Evolutionary conservation across 2,888 invertebrate genomes (phyloP).

Genomic region (Kryphioiulus occultus): DNA sequence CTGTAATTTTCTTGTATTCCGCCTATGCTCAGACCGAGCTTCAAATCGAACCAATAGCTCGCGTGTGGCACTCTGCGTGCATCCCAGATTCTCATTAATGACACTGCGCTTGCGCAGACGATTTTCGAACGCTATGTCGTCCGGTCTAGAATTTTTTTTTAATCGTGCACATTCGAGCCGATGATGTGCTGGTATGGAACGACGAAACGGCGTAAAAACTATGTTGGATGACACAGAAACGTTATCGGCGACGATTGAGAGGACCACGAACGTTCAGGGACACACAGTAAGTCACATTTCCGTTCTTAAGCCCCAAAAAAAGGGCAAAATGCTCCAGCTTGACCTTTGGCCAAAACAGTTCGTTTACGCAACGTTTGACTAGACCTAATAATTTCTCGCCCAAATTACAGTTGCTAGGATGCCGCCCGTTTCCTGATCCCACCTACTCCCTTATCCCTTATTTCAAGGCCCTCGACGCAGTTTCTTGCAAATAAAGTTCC

Average conservation of each 20-base stretch:
- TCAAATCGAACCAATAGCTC: background rate
- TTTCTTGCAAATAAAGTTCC: background rate
- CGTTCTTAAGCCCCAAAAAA: background rate
- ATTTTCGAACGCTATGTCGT: background rate
- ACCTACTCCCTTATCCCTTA: background rate
- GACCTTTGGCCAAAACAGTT: background rate
- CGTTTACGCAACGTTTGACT: background rate
- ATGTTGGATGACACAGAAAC: slow-evolving; percentile 15
- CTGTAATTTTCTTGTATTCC: too few relatives aligned
- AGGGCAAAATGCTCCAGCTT: background rate
- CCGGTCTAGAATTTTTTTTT: background rate
- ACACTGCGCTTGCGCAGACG: background rate
- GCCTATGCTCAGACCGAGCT: background rate
- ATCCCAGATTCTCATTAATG: background rate
- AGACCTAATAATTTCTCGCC: background rate
- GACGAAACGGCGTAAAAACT: background rate
- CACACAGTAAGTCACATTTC: background rate
- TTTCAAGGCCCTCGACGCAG: background rate
- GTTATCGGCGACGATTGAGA: slow-evolving; percentile 21
- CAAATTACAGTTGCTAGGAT: background rate
- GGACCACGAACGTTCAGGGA: background rate
- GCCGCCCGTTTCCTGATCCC: background rate
- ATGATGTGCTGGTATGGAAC: background rate
- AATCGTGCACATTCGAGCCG: background rate
- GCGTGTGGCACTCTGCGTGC: background rate